Percentiles rank a stretch among this genome's conserved stretches.
These are phyloP conservation scores for Siphamia tubifer DNA, from an alignment of 2,113 vertebrate species.

Conservation along the genomic window DNA sequence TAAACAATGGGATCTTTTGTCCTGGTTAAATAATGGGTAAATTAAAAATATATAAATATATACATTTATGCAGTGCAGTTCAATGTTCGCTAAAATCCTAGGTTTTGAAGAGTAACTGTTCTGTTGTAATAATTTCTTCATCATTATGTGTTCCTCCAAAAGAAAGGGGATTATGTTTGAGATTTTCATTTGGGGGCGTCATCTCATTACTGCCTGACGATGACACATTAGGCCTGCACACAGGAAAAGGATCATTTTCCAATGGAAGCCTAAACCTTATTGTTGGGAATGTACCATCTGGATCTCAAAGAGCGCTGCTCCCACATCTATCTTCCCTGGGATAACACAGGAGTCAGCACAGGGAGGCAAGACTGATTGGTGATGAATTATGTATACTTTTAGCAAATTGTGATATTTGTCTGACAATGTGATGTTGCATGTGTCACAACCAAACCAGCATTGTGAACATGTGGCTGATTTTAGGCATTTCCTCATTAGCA, in stretches of 20 bases:
- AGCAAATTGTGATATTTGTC: conserved; percentile 73
- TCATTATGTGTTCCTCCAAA: neutral
- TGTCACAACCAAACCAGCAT: conserved; percentile 42
- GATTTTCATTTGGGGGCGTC: conserved; percentile 47
- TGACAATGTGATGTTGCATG: conserved; percentile 46
- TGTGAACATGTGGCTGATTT: conserved; percentile 28
- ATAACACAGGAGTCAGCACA: conserved; percentile 59
- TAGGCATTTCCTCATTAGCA: neutral
- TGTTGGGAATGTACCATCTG: conserved; percentile 82
- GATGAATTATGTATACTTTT: conserved; percentile 78
- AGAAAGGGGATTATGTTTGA: conserved; percentile 24
- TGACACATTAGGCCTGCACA: conserved; percentile 62
- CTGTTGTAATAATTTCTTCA: neutral
- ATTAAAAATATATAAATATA: too few species aligned
- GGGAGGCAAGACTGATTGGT: conserved; percentile 67
- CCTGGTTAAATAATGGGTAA: too few species aligned
- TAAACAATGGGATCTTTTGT: too few species aligned
- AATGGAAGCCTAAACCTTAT: conserved; percentile 78
- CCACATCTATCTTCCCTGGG: conserved; percentile 75
- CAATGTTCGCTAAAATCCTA: neutral
- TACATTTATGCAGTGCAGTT: conserved; percentile 4
- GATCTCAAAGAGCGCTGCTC: conserved; percentile 73
- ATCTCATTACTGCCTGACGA: conserved; percentile 67
- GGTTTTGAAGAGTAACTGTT: neutral
- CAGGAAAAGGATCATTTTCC: conserved; percentile 74